Percentiles rank a stretch among this genome's conserved stretches.
Conservation (phyloP, 2,888 invertebrate genomes). For the Melinaea marsaeus region DNA sequence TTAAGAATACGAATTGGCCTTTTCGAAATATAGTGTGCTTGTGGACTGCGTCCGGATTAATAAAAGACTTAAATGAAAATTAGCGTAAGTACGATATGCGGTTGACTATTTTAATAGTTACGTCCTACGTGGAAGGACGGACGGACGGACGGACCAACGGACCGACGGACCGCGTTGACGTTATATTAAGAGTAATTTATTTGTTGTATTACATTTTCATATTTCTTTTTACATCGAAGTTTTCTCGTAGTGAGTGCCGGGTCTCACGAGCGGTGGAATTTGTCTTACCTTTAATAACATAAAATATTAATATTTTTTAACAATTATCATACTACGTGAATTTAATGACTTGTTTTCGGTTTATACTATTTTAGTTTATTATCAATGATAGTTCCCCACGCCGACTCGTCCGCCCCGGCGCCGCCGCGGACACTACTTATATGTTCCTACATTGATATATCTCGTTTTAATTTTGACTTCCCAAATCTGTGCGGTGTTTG, state of each 20-base stretch:
- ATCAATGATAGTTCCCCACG: no score
- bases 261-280: neutral
- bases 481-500: constrained; percentile 11
- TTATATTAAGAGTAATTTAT: constrained; percentile 22
- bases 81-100: constrained; percentile 39
- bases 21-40: constrained; percentile 68
- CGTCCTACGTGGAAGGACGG: neutral
- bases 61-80: constrained; percentile 74
- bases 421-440: constrained; percentile 7
- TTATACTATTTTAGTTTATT: no score
- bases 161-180: no score
- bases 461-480: constrained; percentile 14
- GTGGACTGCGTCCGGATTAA: constrained; percentile 67
- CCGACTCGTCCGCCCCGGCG: neutral
- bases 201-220: constrained; percentile 14
- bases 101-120: constrained; percentile 3
- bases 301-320: no score
- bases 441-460: constrained; percentile 22
- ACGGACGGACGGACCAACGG: no score
- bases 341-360: neutral
- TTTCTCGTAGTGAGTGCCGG: no score
- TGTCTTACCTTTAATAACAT: neutral
- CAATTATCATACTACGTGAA: no score
- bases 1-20: constrained; percentile 57
- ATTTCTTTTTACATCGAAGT: constrained; percentile 6